Evolutionary conservation across 1,140 invertebrate genomes (phyloP), one percentile per base, ranked within the genome.

Genomic region (Drosophila kikkawai): DNA sequence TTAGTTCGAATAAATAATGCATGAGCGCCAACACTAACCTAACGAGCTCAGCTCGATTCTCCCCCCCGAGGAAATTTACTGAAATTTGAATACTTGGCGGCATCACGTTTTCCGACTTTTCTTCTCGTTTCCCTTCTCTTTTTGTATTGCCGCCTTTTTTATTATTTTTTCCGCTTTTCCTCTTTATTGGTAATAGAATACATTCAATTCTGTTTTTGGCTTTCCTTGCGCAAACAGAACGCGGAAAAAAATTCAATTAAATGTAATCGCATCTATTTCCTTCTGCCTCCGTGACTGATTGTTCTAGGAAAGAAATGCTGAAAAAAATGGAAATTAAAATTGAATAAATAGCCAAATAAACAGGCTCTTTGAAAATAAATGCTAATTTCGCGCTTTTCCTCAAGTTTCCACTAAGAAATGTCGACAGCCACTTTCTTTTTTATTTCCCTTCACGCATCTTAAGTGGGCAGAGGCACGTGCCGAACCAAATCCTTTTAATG

Each of bases 321-420:
- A 51, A 47, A 47, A 75, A 47, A 75, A 53, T 63, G 26, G 50
- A 82, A 86, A 82, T 77, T 76, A 74, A 87, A 87, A 87, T 87
- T 88, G 69, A 81, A 85, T 85, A 90, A 88, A 90, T 88, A 90
- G 85, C 85, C 68, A 79, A 81, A 90, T 85, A 88, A 90, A 90
- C 85, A 88, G 74, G 76, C 22, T 81, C 82, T 76, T 82, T 69
- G 74, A 79, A 82, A 85, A 75, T 66, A 64, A 79, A 88, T 90
- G 85, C 80, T 90, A 88, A 88, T 88, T 88, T 84, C 47, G 65
- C 39, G 64, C 63, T 75, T 80, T 78, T 74, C 8, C 68, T 88
- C 56, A 75, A 74, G 64, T 87, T 88, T 80, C 71, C 77, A 86
- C 77, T 79, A 41, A 19, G 39, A 63, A 55, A 68, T 76, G 61